Evolutionary conservation across 2,797 vertebrate species (phyloP), one percentile per base, ranked within the genome.

Genomic region (Enteromius argenteus): DNA sequence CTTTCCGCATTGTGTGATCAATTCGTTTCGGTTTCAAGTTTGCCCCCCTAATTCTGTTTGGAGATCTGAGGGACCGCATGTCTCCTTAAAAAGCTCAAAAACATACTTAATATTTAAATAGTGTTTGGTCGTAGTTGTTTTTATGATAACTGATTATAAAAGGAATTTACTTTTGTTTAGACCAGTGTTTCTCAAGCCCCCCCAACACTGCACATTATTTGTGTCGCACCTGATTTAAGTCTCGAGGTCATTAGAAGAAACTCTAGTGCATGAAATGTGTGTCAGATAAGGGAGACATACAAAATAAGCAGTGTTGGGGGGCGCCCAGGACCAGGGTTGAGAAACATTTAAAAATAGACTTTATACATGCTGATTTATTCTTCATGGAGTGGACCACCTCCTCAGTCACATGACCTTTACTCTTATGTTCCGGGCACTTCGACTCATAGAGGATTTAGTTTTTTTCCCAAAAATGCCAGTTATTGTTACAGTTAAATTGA

Each of bases 1-100:
- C 93, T 94, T 94, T 93, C 93, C 94, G 13, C n/a, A 35, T 17
- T 19, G 1, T 53, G 8, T 23, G 9, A 37, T 2, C 11, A 8
- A 3, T 6, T 3, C 0, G 13, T 81, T 73, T 62, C 56, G 9
- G 19, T 74, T 81, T 62, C 11, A n/a, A 51, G 30, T 23, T 7
- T 6, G 7, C 53, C 4, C 19, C 39, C 3, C 1, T 73, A 2
- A 11, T 21, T 62, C n/a, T 44, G 9, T 78, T 21, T 44, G 23
- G 23, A 5, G 23, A 37, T 77, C 53, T 60, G 11, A 10, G 5
- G 9, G 1, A 17, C 15, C 4, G 0, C 35, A 42, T 19, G 39
- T 13, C 37, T 15, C 30, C 32, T 27, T 27, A 39, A 60, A n/a
- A 15, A 44, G 10, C 15, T 44, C 14, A 10, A 27, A 60, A 75